A percentile compares a stretch with the other conserved stretches of the same genome.
phyloP scores from a whole-genome alignment of 2,113 vertebrate species.

The Ctenomys sociabilis region DNA sequence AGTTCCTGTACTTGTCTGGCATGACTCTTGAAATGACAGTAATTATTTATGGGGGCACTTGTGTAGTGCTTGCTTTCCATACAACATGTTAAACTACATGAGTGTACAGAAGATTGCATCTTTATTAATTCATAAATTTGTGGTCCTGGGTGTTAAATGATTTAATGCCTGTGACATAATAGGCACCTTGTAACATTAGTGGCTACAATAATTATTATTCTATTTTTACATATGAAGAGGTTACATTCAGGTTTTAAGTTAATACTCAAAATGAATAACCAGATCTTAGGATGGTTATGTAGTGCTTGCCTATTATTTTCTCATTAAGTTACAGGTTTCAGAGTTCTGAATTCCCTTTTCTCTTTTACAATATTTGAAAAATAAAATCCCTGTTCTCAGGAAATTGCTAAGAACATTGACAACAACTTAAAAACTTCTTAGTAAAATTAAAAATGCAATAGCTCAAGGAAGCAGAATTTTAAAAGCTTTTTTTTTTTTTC shows the following conservation, averaged over 20 bases:
- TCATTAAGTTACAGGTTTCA: background rate
- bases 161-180: background rate
- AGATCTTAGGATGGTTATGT: conserved; percentile 15
- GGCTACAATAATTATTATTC: background rate
- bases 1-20: background rate
- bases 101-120: background rate
- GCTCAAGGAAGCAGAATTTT: conserved; percentile 20
- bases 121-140: conserved; percentile 19
- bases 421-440: background rate
- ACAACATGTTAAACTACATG: background rate
- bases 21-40: background rate
- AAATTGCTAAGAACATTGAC: conserved; percentile 38
- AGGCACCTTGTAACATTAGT: background rate
- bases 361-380: conserved; percentile 52
- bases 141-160: background rate
- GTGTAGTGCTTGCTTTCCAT: background rate
- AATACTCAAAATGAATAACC: conserved; percentile 24
- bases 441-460: background rate
- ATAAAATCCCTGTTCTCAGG: background rate
- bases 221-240: background rate
- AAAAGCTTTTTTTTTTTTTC: conserved; percentile 24
- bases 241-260: background rate
- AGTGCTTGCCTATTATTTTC: conserved; percentile 39
- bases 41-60: conserved; percentile 31
- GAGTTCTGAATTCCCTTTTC: background rate